A percentile compares a stretch with the other conserved stretches of the same genome.
Conservation (phyloP, 2,888 invertebrate species). For the Dryocosmus kuriphilus region DNA sequence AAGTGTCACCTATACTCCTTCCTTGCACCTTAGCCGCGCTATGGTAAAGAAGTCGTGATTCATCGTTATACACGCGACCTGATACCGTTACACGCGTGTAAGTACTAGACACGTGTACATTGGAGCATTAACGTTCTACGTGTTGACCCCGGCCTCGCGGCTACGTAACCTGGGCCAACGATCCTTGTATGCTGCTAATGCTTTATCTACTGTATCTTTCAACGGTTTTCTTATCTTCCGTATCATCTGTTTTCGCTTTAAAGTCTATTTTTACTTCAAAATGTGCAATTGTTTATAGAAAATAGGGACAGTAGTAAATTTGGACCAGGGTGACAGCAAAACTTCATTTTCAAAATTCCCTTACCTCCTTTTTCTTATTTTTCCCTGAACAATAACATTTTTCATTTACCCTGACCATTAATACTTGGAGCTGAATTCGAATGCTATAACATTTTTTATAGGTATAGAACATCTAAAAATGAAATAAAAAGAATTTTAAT, state of each 20-base stretch:
- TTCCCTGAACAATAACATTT: too few relatives aligned
- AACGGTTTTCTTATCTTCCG: not conserved
- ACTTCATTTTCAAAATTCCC: too few relatives aligned
- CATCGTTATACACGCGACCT: constrained; percentile 67
- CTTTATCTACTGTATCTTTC: not conserved
- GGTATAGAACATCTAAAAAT: too few relatives aligned
- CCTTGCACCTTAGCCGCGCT: constrained; percentile 34
- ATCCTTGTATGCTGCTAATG: not conserved
- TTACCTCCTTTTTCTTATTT: too few relatives aligned
- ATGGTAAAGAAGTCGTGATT: constrained; percentile 63
- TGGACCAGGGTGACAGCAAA: too few relatives aligned
- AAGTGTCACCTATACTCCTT: constrained; percentile 43
- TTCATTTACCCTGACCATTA: too few relatives aligned
- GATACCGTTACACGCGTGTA: constrained; percentile 67
- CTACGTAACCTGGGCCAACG: not conserved
- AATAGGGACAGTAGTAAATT: too few relatives aligned
- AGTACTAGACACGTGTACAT: constrained; percentile 47
- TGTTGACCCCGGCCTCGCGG: constrained; percentile 10
- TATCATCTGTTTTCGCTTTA: not conserved
- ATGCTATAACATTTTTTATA: too few relatives aligned
- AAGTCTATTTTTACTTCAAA: not conserved
- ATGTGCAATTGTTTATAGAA: too few relatives aligned
- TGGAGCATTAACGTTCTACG: constrained; percentile 28
- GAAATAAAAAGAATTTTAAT: too few relatives aligned
- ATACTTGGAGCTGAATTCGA: too few relatives aligned